Percentiles rank a stretch among this genome's conserved stretches.
phyloP scores from a whole-genome alignment of 2,888 invertebrate genomes.

The Tanypteryx hageni region DNA sequence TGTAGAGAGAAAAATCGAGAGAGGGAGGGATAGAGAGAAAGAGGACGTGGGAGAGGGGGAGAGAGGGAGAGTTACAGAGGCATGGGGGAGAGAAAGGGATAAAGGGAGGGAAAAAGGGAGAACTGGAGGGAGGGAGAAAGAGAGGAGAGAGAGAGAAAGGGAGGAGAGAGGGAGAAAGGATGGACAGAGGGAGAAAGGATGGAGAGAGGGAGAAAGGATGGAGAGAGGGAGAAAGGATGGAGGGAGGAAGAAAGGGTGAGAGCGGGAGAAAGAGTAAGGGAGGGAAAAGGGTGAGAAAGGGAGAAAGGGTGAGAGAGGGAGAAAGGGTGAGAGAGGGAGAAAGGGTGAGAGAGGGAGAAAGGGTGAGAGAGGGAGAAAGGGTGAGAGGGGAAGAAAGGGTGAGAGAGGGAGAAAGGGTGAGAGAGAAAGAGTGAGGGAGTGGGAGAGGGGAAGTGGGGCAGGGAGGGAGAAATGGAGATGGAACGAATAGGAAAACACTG shows the following conservation, averaged over 20 bases:
- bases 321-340: too few species aligned
- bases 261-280: too few species aligned
- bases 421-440: neutral
- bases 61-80: too few species aligned
- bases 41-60: too few species aligned
- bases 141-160: neutral
- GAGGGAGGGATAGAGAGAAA: neutral
- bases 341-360: too few species aligned
- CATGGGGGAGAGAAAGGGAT: neutral
- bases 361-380: neutral
- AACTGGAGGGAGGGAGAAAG: neutral
- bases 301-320: neutral
- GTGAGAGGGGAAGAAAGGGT: neutral
- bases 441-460: neutral
- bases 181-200: neutral
- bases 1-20: neutral
- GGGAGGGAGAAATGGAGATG: neutral
- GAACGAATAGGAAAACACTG: neutral
- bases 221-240: too few species aligned
- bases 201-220: too few species aligned
- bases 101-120: neutral
- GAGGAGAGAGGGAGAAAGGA: neutral
- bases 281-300: neutral
- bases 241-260: too few species aligned
- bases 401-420: neutral